These are phyloP conservation scores for Percopsis omiscomaycus DNA, from an alignment of 2,797 vertebrate genomes.

Conservation along the genomic window DNA sequence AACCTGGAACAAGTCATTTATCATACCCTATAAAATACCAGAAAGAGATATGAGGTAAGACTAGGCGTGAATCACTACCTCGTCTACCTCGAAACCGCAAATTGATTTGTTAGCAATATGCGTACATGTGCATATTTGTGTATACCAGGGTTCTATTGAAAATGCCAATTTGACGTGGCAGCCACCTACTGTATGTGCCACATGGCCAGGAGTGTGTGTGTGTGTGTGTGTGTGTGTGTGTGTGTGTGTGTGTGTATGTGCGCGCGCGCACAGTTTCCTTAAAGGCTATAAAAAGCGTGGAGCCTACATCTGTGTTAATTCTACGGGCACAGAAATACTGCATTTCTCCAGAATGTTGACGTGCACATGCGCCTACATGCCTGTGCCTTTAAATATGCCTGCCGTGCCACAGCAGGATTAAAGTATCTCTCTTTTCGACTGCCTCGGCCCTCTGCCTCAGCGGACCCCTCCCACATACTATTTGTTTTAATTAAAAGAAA, in stretches of 20 bases:
- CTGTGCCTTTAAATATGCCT: conserved; percentile 22
- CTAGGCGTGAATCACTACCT: too few relatives aligned
- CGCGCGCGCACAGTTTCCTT: neutral
- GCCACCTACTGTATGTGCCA: neutral
- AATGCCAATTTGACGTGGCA: conserved; percentile 23
- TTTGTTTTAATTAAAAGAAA: conserved; percentile 80
- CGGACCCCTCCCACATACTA: conserved; percentile 61
- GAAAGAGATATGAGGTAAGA: too few relatives aligned
- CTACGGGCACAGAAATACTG: neutral
- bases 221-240: neutral
- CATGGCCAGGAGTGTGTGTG: neutral
- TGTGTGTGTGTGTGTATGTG: neutral
- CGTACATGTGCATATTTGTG: neutral
- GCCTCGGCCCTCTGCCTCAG: conserved; percentile 44
- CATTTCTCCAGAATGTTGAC: neutral
- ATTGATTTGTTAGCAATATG: neutral
- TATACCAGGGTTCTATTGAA: conserved; percentile 11
- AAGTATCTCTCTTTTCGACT: conserved; percentile 68
- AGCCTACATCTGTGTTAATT: neutral
- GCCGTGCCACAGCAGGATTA: conserved; percentile 76
- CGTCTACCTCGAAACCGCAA: too few relatives aligned
- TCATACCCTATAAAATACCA: too few relatives aligned
- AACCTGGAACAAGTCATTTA: too few relatives aligned
- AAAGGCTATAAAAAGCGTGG: too few relatives aligned
- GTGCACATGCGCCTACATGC: conserved; percentile 29